Evolutionary conservation across 2,113 vertebrate genomes (phyloP), one percentile per base, ranked within the genome.

Genomic region (Plestiodon gilberti): DNA sequence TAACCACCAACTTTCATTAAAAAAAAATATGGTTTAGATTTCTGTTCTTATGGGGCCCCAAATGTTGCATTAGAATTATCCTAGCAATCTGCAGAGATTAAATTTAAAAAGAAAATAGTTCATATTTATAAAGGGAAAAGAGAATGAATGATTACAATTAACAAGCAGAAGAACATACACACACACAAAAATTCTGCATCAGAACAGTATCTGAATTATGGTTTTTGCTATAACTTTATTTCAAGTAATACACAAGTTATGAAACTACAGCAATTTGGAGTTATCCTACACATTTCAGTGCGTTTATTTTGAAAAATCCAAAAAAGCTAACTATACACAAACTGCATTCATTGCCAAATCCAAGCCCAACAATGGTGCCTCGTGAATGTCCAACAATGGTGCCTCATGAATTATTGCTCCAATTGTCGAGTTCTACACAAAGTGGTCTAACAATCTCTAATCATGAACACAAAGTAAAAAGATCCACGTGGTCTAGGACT

Each of bases 211-310:
- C 94, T 95, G 89, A 95, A 91, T 87, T 93, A 86, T 93, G 69
- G 55, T 93, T 96, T 96, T 93, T 89, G 94, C 93, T 87, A 93
- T 89, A 92, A 89, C 94, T 97, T 97, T 97, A 96, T 97, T 97
- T 96, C 91, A 95, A 96, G 91, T 96, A 96, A 92, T 96, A 96
- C 95, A 97, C 94, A 93, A 94, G 92, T 96, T 95, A 95, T 92
- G 86, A 95, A 96, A 94, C 94, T 94, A 96, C 94, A 96, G 92
- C 90, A 94, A 94, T 93, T 0, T 88, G 91, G 94, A 95, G 91
- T 86, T 90, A 88, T 94, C 87, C 92, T 91, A 93, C 88, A 94
- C 92, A 93, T 88, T 89, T 95, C 90, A 96, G 91, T 91, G 93
- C 71, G 82, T 91, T 55, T 78, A 96, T 88, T 94, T 89, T 91